Percentiles rank a stretch among this genome's conserved stretches.
Evolutionary conservation across 2,797 vertebrate species (phyloP).

Genomic region (Psittacula echo): DNA sequence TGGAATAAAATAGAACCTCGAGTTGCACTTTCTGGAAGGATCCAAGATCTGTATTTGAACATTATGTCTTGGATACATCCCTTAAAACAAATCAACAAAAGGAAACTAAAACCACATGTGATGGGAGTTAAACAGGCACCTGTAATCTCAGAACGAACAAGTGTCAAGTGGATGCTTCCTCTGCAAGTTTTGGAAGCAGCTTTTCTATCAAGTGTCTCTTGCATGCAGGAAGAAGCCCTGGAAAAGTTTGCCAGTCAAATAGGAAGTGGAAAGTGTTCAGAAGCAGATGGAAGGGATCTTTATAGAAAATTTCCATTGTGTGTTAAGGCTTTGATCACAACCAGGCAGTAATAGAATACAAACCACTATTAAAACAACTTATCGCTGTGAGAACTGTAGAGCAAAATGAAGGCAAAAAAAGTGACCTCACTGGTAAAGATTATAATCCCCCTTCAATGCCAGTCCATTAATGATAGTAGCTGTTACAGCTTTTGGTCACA

Average conservation of each 20-base stretch:
- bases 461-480: neutral
- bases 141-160: conserved; percentile 7
- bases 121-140: neutral
- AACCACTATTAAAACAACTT: neutral
- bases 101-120: conserved; percentile 12
- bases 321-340: conserved; percentile 11
- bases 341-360: neutral
- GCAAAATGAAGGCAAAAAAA: conserved; percentile 12
- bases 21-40: neutral
- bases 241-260: neutral
- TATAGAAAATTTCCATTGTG: neutral
- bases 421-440: neutral
- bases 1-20: neutral
- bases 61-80: neutral
- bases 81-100: conserved; percentile 24
- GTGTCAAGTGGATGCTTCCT: neutral
- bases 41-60: neutral
- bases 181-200: neutral
- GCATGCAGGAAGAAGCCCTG: neutral
- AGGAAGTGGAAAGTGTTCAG: neutral
- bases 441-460: neutral
- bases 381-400: neutral
- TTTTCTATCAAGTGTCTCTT: neutral
- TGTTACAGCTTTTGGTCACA: neutral
- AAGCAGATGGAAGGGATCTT: neutral